Base-by-base conservation (phyloP, 2,888 invertebrate species). In the Ametastegia equiseti region DNA sequence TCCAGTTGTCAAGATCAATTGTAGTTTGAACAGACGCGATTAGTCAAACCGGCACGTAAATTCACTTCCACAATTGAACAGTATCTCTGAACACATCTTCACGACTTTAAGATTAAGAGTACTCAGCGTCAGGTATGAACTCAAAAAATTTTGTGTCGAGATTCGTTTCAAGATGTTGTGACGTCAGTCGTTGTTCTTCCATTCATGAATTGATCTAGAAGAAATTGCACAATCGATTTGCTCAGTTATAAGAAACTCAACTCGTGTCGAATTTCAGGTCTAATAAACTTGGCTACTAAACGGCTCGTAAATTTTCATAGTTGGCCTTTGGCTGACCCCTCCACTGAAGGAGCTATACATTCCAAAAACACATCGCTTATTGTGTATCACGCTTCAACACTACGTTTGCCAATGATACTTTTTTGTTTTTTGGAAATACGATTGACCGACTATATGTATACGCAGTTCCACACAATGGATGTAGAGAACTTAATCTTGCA, bases 11-110 rank as follows among this genome's bases (percentile, higher is more conserved):
- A 30, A 60, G 60, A 60, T 60, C 60, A 11, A 60, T 60, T 23
- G 60, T n/a, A n/a, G n/a, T 60, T 60, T 30, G 30, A 60, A 60
- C 60, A 60, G 15, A 60, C 30, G 30, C 15, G 60, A 60, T 60
- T 60, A 60, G 60, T 60, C 60, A 60, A 30, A 1, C 60, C 23
- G 27, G 60, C 1, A 54, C 23, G 54, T 54, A 23, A 54, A 54
- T 54, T 54, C 23, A 54, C 23, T 54, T 2, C 50, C 23, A 23
- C 2, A 23, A 11, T 54, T 9, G 19, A 54, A 54, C 54, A 54
- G 23, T 19, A 3, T 23, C 7, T 54, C 23, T 54, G 23, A 54
- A 54, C 23, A 54, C 3, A 54, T 54, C 23, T 23, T 23, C 1
- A 54, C 19, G 54, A 19, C 54, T 54, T 11, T 54, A n/a, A n/a